phyloP scores from a whole-genome alignment of 1,140 invertebrate genomes.

The Drosophila mojavensis region DNA sequence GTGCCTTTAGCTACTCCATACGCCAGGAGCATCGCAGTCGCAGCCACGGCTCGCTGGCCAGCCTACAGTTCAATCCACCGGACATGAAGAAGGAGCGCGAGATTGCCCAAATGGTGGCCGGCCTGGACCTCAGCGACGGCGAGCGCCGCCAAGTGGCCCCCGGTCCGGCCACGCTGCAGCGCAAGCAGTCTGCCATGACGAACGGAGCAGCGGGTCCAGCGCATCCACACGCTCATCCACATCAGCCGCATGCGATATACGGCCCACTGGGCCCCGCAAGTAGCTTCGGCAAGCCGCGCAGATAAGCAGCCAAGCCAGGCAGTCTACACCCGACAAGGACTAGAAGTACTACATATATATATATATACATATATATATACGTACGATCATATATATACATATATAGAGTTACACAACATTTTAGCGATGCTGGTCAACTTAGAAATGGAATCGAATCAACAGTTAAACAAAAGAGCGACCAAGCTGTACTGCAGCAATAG shows the following conservation, averaged over 20 bases:
- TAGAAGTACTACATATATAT: constrained; percentile 13
- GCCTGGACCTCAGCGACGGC: constrained; percentile 91
- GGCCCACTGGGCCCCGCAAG: constrained; percentile 68
- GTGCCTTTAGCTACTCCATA: constrained; percentile 97
- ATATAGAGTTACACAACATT: constrained; percentile 45
- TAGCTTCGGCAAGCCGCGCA: constrained; percentile 78
- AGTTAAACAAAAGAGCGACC: neutral
- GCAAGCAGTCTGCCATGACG: constrained; percentile 56
- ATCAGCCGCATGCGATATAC: constrained; percentile 71
- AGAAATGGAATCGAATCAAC: constrained; percentile 44
- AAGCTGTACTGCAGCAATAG: constrained; percentile 16
- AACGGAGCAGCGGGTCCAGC: constrained; percentile 54
- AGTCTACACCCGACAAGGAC: constrained; percentile 2
- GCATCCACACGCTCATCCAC: constrained; percentile 32
- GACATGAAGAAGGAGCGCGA: constrained; percentile 95
- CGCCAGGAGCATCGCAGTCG: constrained; percentile 95
- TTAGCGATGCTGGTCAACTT: constrained; percentile 82
- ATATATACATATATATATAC: constrained; percentile 17
- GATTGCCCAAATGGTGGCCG: constrained; percentile 95
- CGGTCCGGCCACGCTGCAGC: constrained; percentile 65
- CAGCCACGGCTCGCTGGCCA: constrained; percentile 95
- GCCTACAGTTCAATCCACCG: constrained; percentile 91
- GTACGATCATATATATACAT: constrained; percentile 1
- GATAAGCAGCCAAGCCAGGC: constrained; percentile 49
- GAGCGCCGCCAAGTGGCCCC: constrained; percentile 61